Evolutionary conservation across 2,113 vertebrate genomes (phyloP), one percentile per base, ranked within the genome.

Genomic region (Dendropsophus ebraccatus): DNA sequence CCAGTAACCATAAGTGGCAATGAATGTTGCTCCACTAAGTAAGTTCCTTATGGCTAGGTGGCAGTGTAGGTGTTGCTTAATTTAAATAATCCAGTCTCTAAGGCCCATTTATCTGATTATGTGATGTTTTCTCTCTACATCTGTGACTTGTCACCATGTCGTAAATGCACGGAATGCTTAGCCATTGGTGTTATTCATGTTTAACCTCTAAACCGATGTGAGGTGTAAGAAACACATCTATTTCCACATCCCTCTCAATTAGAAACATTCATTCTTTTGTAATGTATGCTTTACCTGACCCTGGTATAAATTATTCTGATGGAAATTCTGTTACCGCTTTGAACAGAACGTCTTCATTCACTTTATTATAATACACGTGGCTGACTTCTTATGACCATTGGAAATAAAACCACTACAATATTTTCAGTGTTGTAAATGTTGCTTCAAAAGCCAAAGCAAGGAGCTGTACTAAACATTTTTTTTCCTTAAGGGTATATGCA

Each of bases 61-160:
- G 35, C 56, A 81, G 37, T 81, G 78, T 65, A 81, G 78, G 78
- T 81, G 60, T 85, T 65, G 45, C n/a, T 37, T 83, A 52, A 72
- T 83, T 54, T 83, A 74, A 35, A 83, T 83, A 83, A 83, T 74
- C 30, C 50, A 62, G 69, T 84, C 82, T 73, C 70, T 23, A 45
- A 84, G 72, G 82, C 17, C 82, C 70, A 69, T 79, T 85, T 79
- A 77, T 56, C 28, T 41, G 84, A 85, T 85, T 85, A 54, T 54
- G 23, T 52, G 62, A 78, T 85, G 30, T 52, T 79, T 79, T 85
- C 56, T 37, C 58, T 65, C 28, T 52, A 45, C 83, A 78, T 69
- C 75, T 79, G 47, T 56, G 47, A 85, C 16, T 78, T 79, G 52
- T 65, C 30, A 76, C 2, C 47, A 69, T 58, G 35, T 75, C 23